A percentile compares a stretch with the other conserved stretches of the same genome.
These are phyloP conservation scores for Dryomyza anilis DNA, from an alignment of 2,888 invertebrate genomes.

Conservation along the genomic window DNA sequence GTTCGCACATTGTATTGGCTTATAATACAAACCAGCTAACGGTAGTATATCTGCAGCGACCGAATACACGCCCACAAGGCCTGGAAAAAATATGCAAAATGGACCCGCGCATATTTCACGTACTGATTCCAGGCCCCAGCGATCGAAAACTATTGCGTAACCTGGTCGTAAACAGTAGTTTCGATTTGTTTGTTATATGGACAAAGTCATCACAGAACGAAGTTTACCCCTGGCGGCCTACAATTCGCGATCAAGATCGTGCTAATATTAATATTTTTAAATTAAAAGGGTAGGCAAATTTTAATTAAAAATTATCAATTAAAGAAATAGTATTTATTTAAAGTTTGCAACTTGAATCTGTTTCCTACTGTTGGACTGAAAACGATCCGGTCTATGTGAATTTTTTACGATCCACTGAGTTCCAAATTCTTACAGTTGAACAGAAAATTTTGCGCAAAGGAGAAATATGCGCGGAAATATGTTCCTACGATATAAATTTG, in stretches of 20 bases:
- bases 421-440: slow-evolving; percentile 78
- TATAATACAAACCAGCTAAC: slow-evolving; percentile 74
- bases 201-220: slow-evolving; percentile 83
- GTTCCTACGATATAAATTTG: slow-evolving; percentile 65
- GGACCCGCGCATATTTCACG: slow-evolving; percentile 69
- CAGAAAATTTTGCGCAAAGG: slow-evolving; percentile 77
- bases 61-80: slow-evolving; percentile 64
- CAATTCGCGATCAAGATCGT: slow-evolving; percentile 80
- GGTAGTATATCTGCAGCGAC: slow-evolving; percentile 69
- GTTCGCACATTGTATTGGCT: slow-evolving; percentile 71
- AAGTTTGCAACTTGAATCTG: slow-evolving; percentile 74
- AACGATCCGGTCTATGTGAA: slow-evolving; percentile 85
- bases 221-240: slow-evolving; percentile 92
- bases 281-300: slow-evolving; percentile 67
- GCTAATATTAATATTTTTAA: slow-evolving; percentile 86
- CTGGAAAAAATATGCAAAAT: slow-evolving; percentile 70
- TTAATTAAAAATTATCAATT: not conserved
- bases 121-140: slow-evolving; percentile 59
- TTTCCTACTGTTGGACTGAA: slow-evolving; percentile 84
- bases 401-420: slow-evolving; percentile 74
- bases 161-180: slow-evolving; percentile 58
- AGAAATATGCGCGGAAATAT: slow-evolving; percentile 75
- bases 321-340: slow-evolving; percentile 38
- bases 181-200: slow-evolving; percentile 75
- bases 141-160: slow-evolving; percentile 56